Base-by-base conservation (phyloP, 2,113 vertebrate genomes). In the Pterocles orientalis region DNA sequence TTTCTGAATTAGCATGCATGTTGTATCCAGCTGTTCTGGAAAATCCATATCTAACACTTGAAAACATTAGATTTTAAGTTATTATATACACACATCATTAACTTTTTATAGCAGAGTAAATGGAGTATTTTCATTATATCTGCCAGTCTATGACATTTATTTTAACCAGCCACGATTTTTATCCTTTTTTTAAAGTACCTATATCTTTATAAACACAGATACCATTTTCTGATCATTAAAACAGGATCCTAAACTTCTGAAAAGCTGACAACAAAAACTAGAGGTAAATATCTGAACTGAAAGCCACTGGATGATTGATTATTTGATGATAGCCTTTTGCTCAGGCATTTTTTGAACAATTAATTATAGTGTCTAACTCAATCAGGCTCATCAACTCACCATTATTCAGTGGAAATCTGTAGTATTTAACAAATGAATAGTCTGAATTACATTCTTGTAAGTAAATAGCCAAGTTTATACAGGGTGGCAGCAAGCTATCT, bases 391-490 rank as follows among this genome's bases (percentile, higher is more conserved):
- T 95, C 77, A 90, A 33, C 75, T 97, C 91, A 66, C 73, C 77
- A 94, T 96, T 95, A 95, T 85, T 96, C 66, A 94, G 53, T 91
- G 66, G 60, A 96, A 97, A 92, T 93, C 71, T 89, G 73, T 97
- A 94, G 66, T 95, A 93, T 96, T 98, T 97, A 97, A 90, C 65
- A 91, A 94, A 88, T 54, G 29, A 92, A 90, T 90, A 77, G 71
- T 94, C 73, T 72, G 82, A 95, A 96, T 88, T 94, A 83, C 71
- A 95, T 83, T 90, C 71, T 89, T 90, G 60, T 58, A 82, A 95
- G 83, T 95, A 96, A 98, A 97, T 34, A 95, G 60, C 68, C n/a
- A 80, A 81, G 73, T 91, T 95, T 91, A 94, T 94, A 77, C 34
- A 72, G 45, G 73, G 11, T 71, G 73, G 76, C 82, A 87, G 82